These are phyloP conservation scores for Tachyglossus aculeatus DNA, from an alignment of 2,797 vertebrate genomes.

Conservation along the genomic window DNA sequence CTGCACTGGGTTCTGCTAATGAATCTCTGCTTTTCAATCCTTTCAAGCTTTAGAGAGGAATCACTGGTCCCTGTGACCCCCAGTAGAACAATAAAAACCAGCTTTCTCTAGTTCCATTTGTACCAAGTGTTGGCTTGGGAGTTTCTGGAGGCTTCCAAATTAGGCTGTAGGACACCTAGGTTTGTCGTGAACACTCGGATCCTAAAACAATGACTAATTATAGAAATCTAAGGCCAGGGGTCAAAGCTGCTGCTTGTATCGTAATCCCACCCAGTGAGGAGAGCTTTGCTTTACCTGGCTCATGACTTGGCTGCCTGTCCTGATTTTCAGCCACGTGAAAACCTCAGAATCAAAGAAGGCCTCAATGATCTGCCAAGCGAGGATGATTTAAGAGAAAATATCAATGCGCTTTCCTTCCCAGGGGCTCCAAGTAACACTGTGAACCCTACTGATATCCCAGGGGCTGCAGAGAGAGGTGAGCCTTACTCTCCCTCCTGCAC, in stretches of 20 bases:
- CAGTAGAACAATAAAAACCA: constrained; percentile 3
- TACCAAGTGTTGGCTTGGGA: not conserved
- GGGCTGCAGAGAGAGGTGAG: not conserved
- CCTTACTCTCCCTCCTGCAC: not conserved
- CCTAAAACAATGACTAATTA: constrained; percentile 17
- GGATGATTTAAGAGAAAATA: not conserved
- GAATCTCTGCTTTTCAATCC: constrained; percentile 29
- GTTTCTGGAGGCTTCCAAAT: not conserved
- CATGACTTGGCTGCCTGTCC: not conserved
- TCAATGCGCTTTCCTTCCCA: not conserved
- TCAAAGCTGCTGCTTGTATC: not conserved
- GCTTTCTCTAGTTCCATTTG: not conserved
- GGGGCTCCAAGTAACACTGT: not conserved
- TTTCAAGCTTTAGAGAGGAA: not conserved
- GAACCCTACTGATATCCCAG: not conserved
- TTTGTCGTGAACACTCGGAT: not conserved
- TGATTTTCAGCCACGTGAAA: not conserved
- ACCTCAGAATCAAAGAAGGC: not conserved
- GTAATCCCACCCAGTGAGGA: not conserved
- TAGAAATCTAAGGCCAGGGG: constrained; percentile 1
- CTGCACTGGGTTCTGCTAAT: constrained; percentile 25
- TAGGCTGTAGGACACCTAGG: not conserved
- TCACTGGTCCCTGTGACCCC: not conserved
- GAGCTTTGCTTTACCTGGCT: not conserved
- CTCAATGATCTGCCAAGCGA: not conserved